Evolutionary conservation across 2,888 invertebrate species (phyloP).

Genomic region (Xestia c-nigrum): DNA sequence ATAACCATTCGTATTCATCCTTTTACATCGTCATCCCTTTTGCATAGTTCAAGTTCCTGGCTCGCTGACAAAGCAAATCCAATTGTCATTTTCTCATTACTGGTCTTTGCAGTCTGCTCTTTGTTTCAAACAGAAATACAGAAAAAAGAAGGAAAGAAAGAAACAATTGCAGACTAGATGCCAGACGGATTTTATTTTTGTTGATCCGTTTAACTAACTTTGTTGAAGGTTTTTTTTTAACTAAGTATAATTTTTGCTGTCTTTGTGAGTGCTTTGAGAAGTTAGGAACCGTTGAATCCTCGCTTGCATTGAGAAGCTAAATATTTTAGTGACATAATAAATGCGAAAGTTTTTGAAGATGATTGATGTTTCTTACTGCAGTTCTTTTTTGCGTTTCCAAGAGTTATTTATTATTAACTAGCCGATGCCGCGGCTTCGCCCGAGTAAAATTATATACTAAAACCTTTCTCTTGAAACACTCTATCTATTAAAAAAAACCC

Average conservation of each 20-base stretch:
- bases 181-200: slow-evolving; percentile 66
- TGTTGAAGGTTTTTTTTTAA: slow-evolving; percentile 42
- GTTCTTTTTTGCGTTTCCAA: no score
- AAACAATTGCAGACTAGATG: slow-evolving; percentile 62
- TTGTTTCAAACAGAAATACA: slow-evolving; percentile 78
- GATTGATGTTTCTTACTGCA: no score
- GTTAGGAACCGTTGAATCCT: not conserved
- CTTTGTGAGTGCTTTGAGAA: slow-evolving; percentile 12
- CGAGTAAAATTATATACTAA: no score
- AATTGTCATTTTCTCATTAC: slow-evolving; percentile 87
- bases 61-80: slow-evolving; percentile 82
- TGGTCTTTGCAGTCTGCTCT: slow-evolving; percentile 79
- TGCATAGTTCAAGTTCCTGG: slow-evolving; percentile 70
- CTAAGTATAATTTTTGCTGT: not conserved
- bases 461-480: no score
- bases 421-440: no score
- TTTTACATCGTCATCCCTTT: slow-evolving; percentile 70
- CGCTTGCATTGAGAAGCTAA: not conserved
- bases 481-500: no score
- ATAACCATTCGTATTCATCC: slow-evolving; percentile 52
- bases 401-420: no score
- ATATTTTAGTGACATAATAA: no score
- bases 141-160: slow-evolving; percentile 72
- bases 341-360: no score
- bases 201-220: slow-evolving; percentile 67